Conservation (phyloP, 2,797 vertebrate species). For the Tragopan temminckii region DNA sequence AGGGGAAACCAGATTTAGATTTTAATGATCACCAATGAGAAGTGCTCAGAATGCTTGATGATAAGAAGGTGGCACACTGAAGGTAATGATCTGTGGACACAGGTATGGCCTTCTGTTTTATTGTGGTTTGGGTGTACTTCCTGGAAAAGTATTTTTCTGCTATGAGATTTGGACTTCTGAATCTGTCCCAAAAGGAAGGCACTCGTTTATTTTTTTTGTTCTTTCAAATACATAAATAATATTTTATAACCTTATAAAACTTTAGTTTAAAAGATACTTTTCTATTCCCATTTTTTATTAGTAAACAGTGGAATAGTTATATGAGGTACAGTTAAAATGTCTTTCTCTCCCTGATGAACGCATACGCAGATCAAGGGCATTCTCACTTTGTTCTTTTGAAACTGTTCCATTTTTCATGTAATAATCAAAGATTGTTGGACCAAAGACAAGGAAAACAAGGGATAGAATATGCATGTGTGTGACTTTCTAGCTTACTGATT, state of each 20-base stretch:
- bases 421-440: constrained; percentile 2
- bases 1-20: not conserved
- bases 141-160: not conserved
- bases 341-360: not conserved
- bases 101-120: not conserved
- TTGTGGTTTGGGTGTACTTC: not conserved
- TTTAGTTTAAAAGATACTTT: not conserved
- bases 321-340: not conserved
- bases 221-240: not conserved
- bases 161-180: not conserved
- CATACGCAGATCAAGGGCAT: not conserved
- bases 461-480: not conserved
- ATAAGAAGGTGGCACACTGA: not conserved
- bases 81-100: not conserved
- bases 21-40: not conserved
- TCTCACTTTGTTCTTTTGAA: not conserved
- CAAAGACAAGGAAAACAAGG: not conserved
- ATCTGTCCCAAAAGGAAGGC: not conserved
- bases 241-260: not conserved
- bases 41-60: not conserved
- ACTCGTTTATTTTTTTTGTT: not conserved
- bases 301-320: not conserved
- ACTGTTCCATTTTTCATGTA: not conserved
- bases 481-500: not conserved
- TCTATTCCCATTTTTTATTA: not conserved